Evolutionary conservation across 1,140 invertebrate species (phyloP), one percentile per base, ranked within the genome.

Genomic region (Amyelois transitella): DNA sequence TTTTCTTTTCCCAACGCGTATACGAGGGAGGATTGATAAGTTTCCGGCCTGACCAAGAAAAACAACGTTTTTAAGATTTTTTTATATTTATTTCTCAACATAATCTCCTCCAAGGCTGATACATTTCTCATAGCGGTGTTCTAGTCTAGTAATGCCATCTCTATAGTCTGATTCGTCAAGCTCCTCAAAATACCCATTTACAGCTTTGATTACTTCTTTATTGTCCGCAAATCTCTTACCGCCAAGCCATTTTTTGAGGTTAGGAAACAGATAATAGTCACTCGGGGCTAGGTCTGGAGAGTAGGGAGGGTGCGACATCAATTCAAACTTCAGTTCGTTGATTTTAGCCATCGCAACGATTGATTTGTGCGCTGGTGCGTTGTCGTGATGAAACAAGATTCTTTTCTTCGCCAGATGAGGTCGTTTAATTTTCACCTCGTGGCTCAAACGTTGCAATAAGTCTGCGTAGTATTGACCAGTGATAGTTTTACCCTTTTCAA

Each of bases 341-440:
- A 89, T 63, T 75, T 80, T 77, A 7, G 71, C 69, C 61, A 74
- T 72, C n/a, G 64, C 43, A 64, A 69, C 43, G 32, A 48, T 21
- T 25, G 43, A 81, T n/a, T 64, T 75, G 67, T 88, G 73, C 58
- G 53, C 60, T 28, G 48, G 69, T 68, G 72, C 75, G 55, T 81
- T 82, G 60, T 84, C 71, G 55, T 86, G 74, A 51, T 75, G 72
- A 60, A 83, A 74, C 25, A 77, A 54, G n/a, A 82, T 58, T 81
- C 77, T 82, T 51, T 81, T 81, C 61, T 69, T 71, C 64, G 54
- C 54, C 58, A 75, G 64, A 68, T 69, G 62, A 60, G 68, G 50
- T 57, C 68, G 53, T 67, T 67, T 79, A 66, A 65, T 51, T 60
- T 53, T 55, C 18, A 57, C 6, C n/a, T 56, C 44, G 12, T 45